Evolutionary conservation across 2,113 vertebrate species (phyloP).

Genomic region (Oreotrochilus melanogaster): DNA sequence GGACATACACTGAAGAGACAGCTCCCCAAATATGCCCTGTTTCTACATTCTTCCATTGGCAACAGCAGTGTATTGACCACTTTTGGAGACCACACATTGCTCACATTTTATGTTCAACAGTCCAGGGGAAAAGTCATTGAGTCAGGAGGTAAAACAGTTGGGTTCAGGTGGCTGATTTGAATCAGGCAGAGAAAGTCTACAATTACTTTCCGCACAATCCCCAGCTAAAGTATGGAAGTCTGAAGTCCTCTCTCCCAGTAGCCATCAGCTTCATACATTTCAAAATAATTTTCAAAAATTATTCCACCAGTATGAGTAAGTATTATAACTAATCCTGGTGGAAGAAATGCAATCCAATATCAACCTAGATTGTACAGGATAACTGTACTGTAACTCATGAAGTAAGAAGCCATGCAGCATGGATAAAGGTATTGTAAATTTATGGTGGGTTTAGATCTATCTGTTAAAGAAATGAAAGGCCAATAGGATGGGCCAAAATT

Average conservation of each 20-base stretch:
- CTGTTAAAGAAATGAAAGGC: neutral
- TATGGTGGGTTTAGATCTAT: neutral
- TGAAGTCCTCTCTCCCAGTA: neutral
- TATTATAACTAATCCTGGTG: neutral
- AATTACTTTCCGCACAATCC: neutral
- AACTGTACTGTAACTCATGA: neutral
- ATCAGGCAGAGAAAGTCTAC: neutral
- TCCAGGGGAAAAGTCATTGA: neutral
- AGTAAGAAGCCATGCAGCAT: neutral
- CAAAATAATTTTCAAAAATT: neutral
- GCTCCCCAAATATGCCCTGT: neutral
- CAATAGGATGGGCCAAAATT: neutral
- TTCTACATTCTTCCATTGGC: neutral
- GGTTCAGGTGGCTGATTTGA: neutral
- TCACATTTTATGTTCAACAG: neutral
- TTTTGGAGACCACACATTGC: neutral
- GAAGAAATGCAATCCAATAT: neutral
- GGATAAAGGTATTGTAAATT: slow-evolving; percentile 16
- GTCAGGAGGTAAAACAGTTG: neutral
- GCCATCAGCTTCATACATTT: neutral
- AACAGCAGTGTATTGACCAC: neutral
- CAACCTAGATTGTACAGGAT: neutral
- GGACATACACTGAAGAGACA: neutral
- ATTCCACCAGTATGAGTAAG: neutral
- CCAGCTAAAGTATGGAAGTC: neutral